Evolutionary conservation across 2,113 vertebrate genomes (phyloP), one percentile per base, ranked within the genome.

Genomic region (Rana temporaria): DNA sequence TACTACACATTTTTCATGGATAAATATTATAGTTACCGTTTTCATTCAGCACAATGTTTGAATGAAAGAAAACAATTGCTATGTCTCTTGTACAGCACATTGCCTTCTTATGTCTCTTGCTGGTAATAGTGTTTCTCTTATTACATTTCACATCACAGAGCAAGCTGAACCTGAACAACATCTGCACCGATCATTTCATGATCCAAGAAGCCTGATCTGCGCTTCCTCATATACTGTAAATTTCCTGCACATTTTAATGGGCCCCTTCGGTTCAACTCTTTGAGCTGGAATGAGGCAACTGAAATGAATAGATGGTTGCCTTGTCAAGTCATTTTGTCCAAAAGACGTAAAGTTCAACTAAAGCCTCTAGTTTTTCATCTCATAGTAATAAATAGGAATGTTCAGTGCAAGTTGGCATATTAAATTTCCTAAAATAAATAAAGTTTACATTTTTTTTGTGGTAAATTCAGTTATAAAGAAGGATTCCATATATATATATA

Each of bases 101-200:
- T 60, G 72, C 72, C n/a, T 15, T 20, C 72, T 60, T 32, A 62
- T 75, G 72, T 20, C 72, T 75, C 60, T 62, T 24, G 59, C 56
- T 34, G 42, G 72, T 75, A 75, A 75, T 75, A 75, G 72, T 52
- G 22, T 75, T 62, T 65, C 74, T 77, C 74, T 64, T 77, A 75
- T 65, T 77, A 65, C 22, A 38, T 53, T 38, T 77, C 74, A 77
- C 60, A 77, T 64, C 59, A 53, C 26, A 65, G 74, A 65, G 60
- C 60, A 65, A 60, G 0, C 60, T 64, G 74, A 77, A 65, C 34
- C 74, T 65, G 60, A 53, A 53, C 60, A 65, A 77, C 60, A 77
- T 63, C 74, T 77, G 60, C 74, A 53, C 74, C 63, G 20, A 52
- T 65, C 74, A 77, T 77, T 65, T 64, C 34, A 77, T 77, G 59